Evolutionary conservation across 2,113 vertebrate species (phyloP).

Genomic region (Lichenostomus cassidix): DNA sequence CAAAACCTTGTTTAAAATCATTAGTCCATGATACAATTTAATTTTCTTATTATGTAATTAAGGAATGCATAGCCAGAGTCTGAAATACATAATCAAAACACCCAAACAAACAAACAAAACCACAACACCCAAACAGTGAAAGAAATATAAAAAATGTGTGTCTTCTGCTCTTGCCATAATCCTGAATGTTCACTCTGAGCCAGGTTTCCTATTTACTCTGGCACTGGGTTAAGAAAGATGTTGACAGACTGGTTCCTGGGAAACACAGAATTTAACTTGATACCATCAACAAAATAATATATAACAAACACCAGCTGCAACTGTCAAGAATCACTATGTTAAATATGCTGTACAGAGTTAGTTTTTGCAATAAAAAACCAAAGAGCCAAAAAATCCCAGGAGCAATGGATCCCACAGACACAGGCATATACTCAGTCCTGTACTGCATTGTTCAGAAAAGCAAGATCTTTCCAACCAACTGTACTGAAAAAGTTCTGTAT

Average conservation of each 20-base stretch:
- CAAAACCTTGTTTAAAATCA: background rate
- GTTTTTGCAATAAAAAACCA: background rate
- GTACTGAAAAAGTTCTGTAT: background rate
- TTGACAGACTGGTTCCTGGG: slow-evolving; percentile 4
- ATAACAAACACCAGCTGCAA: slow-evolving; percentile 51
- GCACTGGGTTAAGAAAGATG: slow-evolving; percentile 11
- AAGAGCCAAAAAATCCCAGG: background rate
- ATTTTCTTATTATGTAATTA: background rate
- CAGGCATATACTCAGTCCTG: background rate
- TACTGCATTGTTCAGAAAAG: background rate
- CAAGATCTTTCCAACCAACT: background rate
- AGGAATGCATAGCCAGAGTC: background rate
- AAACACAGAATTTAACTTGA: slow-evolving; percentile 24
- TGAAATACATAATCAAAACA: background rate
- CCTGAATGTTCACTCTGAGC: background rate
- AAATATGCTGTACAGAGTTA: background rate
- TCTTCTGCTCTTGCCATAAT: background rate
- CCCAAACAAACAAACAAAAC: background rate
- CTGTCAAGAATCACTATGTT: background rate
- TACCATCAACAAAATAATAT: slow-evolving; percentile 31
- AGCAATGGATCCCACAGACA: background rate
- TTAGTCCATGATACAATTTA: background rate
- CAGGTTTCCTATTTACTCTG: slow-evolving; percentile 23
- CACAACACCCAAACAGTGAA: background rate
- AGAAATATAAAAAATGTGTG: background rate